A percentile compares a stretch with the other conserved stretches of the same genome.
phyloP scores from a whole-genome alignment of 92 coral and sea anemone genomes.

The Phenganax subtilis region DNA sequence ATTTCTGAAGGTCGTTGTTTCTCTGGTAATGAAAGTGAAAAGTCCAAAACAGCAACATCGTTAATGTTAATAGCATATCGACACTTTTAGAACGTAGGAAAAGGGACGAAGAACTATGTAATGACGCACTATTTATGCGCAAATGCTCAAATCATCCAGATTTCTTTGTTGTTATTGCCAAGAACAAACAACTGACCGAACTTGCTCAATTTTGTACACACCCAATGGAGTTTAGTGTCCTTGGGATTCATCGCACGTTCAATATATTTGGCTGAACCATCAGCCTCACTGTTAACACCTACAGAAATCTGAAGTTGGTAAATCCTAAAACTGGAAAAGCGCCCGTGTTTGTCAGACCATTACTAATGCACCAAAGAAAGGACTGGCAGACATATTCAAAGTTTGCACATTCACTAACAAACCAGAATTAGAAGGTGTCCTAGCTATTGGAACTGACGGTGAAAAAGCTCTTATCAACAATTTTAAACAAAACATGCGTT shows the following conservation, averaged over 20 bases:
- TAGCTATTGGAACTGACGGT: too few relatives aligned
- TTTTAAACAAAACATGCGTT: neutral
- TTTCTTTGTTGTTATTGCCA: constrained; percentile 43
- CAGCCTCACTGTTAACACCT: too few relatives aligned
- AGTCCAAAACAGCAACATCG: neutral
- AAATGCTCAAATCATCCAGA: constrained; percentile 49
- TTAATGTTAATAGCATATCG: constrained; percentile 17
- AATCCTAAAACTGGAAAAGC: too few relatives aligned
- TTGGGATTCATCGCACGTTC: constrained; percentile 51
- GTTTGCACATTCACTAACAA: too few relatives aligned
- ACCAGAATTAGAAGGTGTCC: too few relatives aligned
- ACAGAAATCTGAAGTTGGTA: too few relatives aligned
- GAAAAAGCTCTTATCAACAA: too few relatives aligned
- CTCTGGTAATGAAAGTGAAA: neutral
- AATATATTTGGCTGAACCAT: constrained; percentile 25
- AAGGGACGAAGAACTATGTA: constrained; percentile 48
- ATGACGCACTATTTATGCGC: constrained; percentile 42
- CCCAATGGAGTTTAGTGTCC: constrained; percentile 39
- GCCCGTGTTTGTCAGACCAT: too few relatives aligned
- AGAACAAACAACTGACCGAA: constrained; percentile 45
- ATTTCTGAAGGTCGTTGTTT: neutral
- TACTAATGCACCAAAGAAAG: too few relatives aligned
- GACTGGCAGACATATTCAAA: too few relatives aligned
- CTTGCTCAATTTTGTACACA: constrained; percentile 49
- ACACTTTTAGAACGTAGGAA: constrained; percentile 53